Percentiles rank a stretch among this genome's conserved stretches.
Evolutionary conservation across 2,888 invertebrate species (phyloP).

Genomic region (Resseliella maxima): DNA sequence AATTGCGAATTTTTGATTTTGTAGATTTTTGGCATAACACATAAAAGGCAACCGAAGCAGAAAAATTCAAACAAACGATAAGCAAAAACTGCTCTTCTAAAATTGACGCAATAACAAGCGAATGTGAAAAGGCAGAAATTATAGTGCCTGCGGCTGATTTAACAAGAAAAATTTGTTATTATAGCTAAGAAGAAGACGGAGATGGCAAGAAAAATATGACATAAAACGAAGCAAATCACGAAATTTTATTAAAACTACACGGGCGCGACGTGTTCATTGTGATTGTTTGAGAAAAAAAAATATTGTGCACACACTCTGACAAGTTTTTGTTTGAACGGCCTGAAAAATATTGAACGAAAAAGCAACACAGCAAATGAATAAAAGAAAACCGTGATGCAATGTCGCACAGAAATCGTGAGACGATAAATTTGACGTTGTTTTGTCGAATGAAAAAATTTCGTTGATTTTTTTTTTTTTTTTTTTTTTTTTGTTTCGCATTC

Average conservation of each 20-base stretch:
- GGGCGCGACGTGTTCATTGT: slow-evolving; percentile 19
- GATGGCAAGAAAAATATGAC: neutral
- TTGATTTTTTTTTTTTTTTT: neutral
- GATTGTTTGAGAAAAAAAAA: neutral
- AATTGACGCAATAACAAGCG: neutral
- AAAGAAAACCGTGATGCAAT: slow-evolving; percentile 38
- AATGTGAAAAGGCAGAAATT: neutral
- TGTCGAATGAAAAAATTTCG: neutral
- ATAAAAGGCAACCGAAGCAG: neutral
- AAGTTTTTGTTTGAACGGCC: neutral
- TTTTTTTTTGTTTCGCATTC: neutral
- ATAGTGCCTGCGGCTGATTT: slow-evolving; percentile 13
- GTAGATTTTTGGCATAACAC: neutral
- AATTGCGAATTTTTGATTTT: neutral
- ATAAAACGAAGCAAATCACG: neutral
- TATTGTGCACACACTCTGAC: no score
- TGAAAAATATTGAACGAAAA: neutral
- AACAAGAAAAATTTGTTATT: slow-evolving; percentile 43
- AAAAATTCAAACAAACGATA: neutral
- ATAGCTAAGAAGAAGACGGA: no score
- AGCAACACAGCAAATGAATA: neutral
- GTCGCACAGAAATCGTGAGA: neutral
- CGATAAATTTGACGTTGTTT: slow-evolving; percentile 5
- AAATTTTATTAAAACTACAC: slow-evolving; percentile 24
- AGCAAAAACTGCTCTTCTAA: neutral